Base-by-base conservation (phyloP, 1,140 invertebrate genomes). In the Hylaeus anthracinus region DNA sequence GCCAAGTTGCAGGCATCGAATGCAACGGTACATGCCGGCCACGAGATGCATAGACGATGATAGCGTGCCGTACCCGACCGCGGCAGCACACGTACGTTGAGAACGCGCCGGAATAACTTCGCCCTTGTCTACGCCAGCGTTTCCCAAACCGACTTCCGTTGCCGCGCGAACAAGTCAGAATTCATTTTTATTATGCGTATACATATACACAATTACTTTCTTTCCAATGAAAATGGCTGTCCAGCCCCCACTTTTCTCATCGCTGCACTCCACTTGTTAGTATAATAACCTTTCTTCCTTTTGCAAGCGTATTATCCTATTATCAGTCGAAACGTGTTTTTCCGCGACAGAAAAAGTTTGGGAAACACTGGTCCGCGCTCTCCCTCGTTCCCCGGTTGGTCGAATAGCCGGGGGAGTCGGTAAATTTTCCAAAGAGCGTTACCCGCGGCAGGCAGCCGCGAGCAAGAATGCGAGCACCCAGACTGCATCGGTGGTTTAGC, bases 21-120 rank as follows among this genome's bases (percentile, higher is more conserved):
- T 75, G 78, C 79, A 88, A 87, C 87, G 86, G 84, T 88, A 88
- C 79, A 85, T 45, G 64, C 45, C 12, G 53, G 56, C 71, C 72
- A 63, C 45, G 71, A 80, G 74, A 73, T 79, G 78, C 72, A 80
- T 80, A 74, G 78, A 53, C 64, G 78, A 80, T 74, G 76, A 72
- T 72, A 70, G 51, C 72, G 72, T 58, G 64, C 15, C 69, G 43
- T 72, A 53, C 15, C 3, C 14, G 37, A 15, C 48, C n/a, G 48
- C 37, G 56, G 12, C 37, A 56, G 12, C 37, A 56, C 60, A 76
- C 39, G 60, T 72, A 71, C 60, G 37, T 58, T 71, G 12, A 43
- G n/a, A 56, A 65, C 60, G 63, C n/a, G 64, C 51, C 43, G 60
- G 43, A 79, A 64, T 79, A 69, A 72, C 60, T 37, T 70, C 10